Evolutionary conservation across 2,113 vertebrate genomes (phyloP), one percentile per base, ranked within the genome.

Genomic region (Syngnathus scovelli): DNA sequence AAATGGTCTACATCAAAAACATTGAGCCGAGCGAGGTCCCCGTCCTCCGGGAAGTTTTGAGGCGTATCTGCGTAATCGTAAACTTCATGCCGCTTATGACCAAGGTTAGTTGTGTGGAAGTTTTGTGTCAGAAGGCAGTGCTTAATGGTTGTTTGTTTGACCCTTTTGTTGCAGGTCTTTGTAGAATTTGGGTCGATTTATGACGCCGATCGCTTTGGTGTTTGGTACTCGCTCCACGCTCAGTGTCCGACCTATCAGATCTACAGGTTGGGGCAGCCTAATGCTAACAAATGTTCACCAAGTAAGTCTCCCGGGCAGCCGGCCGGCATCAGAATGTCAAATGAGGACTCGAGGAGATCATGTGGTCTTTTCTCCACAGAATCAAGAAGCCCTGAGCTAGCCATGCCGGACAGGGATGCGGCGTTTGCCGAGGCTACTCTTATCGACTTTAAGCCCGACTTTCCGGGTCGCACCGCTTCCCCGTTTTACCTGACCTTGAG

Each of bases 21-120:
- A 83, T 89, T 38, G 71, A 79, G 1, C 65, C 3, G 0, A 54
- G 7, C 1, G 72, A 89, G 15, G 1, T 18, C 23, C 1, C 0
- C 1, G 7, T 59, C 0, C 81, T 87, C 15, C 56, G 18, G 6
- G 23, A 72, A 10, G 1, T 16, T 23, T 7, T 86, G 61, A 43
- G 0, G 1, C 75, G 66, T 52, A 74, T 81, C 0, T 10, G 7
- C 0, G 13, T 0, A 1, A 37, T 83, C 9, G 66, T 0, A 9
- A 80, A 83, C 70, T 83, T 23, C 75, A 41, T 88, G 61, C 83
- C 82, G 19, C 79, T 88, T 1, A 78, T 87, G 36, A 78, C 83
- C 68, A 82, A 85, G 87, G 87, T 87, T 70, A 39, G n/a, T 44
- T 44, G 41, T 44, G n/a, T 62, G 6, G 8, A 6, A 7, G 5